Evolutionary conservation across 2,797 vertebrate genomes (phyloP), one percentile per base, ranked within the genome.

Genomic region (Pangasius larnaudii): DNA sequence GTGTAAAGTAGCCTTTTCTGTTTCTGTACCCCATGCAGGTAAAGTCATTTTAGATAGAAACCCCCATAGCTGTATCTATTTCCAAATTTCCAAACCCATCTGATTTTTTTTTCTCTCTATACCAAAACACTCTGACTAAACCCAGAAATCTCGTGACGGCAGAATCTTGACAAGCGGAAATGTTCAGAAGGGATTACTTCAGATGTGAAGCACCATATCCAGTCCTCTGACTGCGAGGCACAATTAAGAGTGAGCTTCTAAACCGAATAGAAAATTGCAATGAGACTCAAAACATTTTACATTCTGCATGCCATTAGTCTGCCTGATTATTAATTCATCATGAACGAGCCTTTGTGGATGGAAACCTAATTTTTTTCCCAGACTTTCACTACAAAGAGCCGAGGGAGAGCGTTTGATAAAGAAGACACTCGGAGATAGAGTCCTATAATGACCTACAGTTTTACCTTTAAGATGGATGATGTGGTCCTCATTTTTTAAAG

Each of bases 221-320:
- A 90, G 89, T 88, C 75, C 83, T 91, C 79, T 86, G 87, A 89
- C 90, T 92, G 88, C 74, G 88, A 91, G 91, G 91, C 90, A 91
- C 91, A 93, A 92, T 93, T 93, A 93, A 91, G 89, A 90, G 89
- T 65, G 82, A 89, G 88, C 87, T 90, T 91, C 89, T 87, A 85
- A 90, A 87, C 89, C 61, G 82, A 85, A 89, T 85, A 69, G 88
- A 71, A 89, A 91, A 93, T 88, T 91, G 88, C 89, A 89, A 89
- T 84, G 80, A 92, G 89, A 92, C 83, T 85, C 87, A 86, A 88
- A 91, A 88, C 89, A 89, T 92, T 91, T 91, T 89, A 91, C 90
- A 87, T 89, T 91, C 88, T 84, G 90, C 88, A 91, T 92, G 89
- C 85, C 86, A 91, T 90, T 88, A 92, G 88, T 72, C 86, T 83